Evolutionary conservation across 2,113 vertebrate genomes (phyloP).

Genomic region (Hemibagrus wyckioides): DNA sequence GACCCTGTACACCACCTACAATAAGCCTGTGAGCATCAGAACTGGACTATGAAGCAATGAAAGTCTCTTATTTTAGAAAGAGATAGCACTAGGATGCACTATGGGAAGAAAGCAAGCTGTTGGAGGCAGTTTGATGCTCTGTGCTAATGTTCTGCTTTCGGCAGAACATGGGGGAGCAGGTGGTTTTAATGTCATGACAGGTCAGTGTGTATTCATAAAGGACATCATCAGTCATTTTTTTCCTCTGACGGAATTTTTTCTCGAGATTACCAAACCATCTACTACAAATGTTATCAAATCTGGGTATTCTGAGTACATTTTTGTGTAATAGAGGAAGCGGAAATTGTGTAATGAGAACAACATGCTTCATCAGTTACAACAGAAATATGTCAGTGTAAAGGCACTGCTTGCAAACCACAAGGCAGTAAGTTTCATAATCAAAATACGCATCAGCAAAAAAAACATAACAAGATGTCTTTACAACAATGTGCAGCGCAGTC

Average conservation of each 20-base stretch:
- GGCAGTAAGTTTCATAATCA: conserved; percentile 15
- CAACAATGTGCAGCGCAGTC: background rate
- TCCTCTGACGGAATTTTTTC: too few species aligned
- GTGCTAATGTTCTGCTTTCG: too few species aligned
- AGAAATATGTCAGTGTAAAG: background rate
- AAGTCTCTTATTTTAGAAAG: too few species aligned
- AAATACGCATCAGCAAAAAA: background rate
- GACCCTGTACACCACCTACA: too few species aligned
- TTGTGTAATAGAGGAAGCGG: background rate
- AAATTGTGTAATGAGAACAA: conserved; percentile 6
- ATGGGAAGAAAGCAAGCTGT: too few species aligned
- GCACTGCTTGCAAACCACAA: conserved; percentile 6
- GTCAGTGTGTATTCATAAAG: too few species aligned
- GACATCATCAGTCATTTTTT: background rate
- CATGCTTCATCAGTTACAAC: background rate
- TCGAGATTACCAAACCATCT: background rate
- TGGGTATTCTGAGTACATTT: conserved; percentile 1
- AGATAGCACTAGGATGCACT: too few species aligned
- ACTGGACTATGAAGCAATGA: too few species aligned
- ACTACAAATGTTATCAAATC: background rate
- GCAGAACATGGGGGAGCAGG: too few species aligned
- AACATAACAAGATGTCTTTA: background rate
- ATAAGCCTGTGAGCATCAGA: too few species aligned
- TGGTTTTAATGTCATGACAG: too few species aligned
- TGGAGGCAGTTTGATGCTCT: too few species aligned